These are phyloP conservation scores for Osmerus eperlanus DNA, from an alignment of 2,113 vertebrate genomes.

Conservation along the genomic window DNA sequence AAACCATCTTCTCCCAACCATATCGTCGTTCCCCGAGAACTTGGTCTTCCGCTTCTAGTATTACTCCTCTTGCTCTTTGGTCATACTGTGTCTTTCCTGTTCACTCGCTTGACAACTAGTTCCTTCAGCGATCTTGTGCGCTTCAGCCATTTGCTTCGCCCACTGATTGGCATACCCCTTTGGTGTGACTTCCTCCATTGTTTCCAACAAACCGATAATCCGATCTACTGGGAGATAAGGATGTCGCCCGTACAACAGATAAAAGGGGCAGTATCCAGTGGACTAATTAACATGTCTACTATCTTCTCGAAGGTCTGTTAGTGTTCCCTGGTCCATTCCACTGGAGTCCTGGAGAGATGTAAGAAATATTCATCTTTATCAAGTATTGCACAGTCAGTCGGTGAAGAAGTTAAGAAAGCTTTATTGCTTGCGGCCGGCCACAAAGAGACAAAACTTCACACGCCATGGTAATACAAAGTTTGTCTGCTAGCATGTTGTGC, in stretches of 20 bases:
- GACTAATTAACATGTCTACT: slow-evolving; percentile 15
- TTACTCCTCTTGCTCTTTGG: background rate
- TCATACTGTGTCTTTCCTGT: slow-evolving; percentile 15
- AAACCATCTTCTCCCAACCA: slow-evolving; percentile 18
- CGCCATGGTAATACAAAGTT: too few relatives aligned
- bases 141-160: slow-evolving; percentile 15
- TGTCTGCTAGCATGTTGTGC: too few relatives aligned
- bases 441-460: too few relatives aligned
- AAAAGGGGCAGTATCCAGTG: slow-evolving; percentile 14
- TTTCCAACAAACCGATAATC: background rate
- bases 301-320: background rate
- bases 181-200: background rate
- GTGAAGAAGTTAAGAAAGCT: too few relatives aligned
- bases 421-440: too few relatives aligned
- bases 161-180: background rate
- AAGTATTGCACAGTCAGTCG: too few relatives aligned
- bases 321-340: background rate
- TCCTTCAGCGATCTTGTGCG: background rate
- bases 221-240: slow-evolving; percentile 12
- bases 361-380: too few relatives aligned
- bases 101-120: slow-evolving; percentile 15
- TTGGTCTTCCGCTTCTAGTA: slow-evolving; percentile 14
- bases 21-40: slow-evolving; percentile 12
- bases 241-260: slow-evolving; percentile 12
- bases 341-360: background rate